Evolutionary conservation across 92 coral and sea anemone genomes (phyloP).

Genomic region (Zoanthus sociatus): DNA sequence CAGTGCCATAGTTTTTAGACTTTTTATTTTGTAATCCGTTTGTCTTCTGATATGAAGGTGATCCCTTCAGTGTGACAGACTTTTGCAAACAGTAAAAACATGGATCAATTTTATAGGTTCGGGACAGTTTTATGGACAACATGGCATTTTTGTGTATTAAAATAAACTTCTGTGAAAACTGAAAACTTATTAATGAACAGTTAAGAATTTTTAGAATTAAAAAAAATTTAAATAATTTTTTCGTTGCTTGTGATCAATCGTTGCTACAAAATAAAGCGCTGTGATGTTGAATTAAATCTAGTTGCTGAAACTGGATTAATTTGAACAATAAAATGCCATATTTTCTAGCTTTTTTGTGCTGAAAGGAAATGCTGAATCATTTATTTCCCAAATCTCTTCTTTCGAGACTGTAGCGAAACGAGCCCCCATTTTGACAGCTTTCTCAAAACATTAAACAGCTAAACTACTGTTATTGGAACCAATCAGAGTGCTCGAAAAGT

Average conservation of each 20-base stretch:
- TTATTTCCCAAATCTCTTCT: slow-evolving; percentile 6
- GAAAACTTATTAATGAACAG: slow-evolving; percentile 8
- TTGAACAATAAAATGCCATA: slow-evolving; percentile 22
- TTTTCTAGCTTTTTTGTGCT: slow-evolving; percentile 21
- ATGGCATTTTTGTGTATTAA: slow-evolving; percentile 3
- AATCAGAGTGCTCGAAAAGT: no score
- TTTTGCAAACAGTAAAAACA: neutral
- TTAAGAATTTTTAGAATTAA: neutral
- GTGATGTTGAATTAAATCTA: neutral
- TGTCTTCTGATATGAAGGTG: neutral
- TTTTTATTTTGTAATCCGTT: no score
- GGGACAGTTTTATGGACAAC: neutral
- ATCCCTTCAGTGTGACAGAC: neutral
- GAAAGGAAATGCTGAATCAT: neutral
- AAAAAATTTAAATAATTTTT: neutral
- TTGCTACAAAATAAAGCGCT: slow-evolving; percentile 13
- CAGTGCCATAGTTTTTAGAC: neutral
- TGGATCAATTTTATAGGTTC: neutral
- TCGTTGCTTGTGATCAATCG: neutral
- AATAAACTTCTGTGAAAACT: neutral
- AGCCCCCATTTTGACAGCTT: neutral
- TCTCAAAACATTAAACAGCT: no score
- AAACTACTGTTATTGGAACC: no score
- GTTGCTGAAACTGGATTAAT: neutral
- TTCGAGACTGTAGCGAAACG: slow-evolving; percentile 14